phyloP scores from a whole-genome alignment of 2,797 vertebrate genomes.

The Poecile montanus region DNA sequence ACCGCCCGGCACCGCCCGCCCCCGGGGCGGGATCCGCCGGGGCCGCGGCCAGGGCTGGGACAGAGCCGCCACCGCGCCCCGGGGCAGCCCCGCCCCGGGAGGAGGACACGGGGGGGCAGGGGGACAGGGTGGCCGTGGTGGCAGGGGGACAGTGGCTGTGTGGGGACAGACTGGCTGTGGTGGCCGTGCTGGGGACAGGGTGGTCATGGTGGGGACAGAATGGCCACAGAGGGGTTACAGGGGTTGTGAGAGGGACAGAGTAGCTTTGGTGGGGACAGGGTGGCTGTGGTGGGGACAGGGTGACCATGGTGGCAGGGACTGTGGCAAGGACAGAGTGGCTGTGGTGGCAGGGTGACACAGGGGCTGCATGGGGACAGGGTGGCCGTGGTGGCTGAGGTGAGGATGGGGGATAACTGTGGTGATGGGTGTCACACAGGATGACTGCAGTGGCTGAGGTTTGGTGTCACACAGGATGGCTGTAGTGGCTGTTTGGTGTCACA shows the following conservation, averaged over 20 bases:
- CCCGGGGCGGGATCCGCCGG: background rate
- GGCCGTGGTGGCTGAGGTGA: background rate
- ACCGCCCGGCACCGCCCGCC: background rate
- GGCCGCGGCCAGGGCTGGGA: background rate
- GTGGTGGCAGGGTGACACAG: background rate
- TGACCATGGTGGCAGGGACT: background rate
- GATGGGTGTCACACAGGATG: too few relatives aligned
- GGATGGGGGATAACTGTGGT: too few relatives aligned
- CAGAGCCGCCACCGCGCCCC: background rate
- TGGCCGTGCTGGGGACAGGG: background rate
- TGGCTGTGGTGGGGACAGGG: too few relatives aligned
- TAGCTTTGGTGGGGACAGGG: background rate
- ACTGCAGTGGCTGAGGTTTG: too few relatives aligned
- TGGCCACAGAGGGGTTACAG: background rate
- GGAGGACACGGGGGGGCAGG: background rate
- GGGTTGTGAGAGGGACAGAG: background rate
- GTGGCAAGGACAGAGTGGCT: background rate
- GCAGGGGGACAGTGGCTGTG: background rate
- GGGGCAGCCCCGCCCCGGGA: background rate
- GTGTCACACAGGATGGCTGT: too few relatives aligned
- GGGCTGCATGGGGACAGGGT: background rate
- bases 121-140: background rate
- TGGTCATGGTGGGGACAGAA: too few relatives aligned
- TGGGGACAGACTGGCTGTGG: background rate
- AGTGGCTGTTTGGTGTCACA: too few relatives aligned